phyloP scores from a whole-genome alignment of 2,113 vertebrate species.

The Triplophysa siluroides region DNA sequence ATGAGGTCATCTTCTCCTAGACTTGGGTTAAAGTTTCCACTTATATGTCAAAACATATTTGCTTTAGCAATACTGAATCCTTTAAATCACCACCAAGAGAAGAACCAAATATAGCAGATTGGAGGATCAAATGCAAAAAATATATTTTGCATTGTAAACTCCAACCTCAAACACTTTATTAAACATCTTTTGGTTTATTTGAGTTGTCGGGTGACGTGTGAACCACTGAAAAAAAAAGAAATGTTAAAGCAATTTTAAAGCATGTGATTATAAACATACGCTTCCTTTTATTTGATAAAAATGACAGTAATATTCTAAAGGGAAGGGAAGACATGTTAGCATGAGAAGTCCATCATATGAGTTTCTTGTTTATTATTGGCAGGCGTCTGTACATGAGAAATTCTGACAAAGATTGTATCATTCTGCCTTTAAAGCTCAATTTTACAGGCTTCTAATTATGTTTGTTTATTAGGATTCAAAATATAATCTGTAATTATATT shows the following conservation, averaged over 20 bases:
- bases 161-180: background rate
- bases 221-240: background rate
- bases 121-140: constrained; percentile 8
- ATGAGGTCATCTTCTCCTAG: constrained; percentile 15
- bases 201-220: background rate
- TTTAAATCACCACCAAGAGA: constrained; percentile 22
- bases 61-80: constrained; percentile 51
- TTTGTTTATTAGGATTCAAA: constrained; percentile 36
- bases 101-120: constrained; percentile 21
- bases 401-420: constrained; percentile 15
- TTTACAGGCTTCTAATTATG: constrained; percentile 2
- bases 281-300: background rate
- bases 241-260: background rate
- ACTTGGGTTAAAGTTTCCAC: background rate
- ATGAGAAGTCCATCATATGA: background rate
- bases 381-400: background rate
- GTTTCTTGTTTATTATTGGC: background rate
- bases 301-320: constrained; percentile 6
- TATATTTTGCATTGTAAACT: background rate
- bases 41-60: background rate
- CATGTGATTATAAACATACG: constrained; percentile 30
- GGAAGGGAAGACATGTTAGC: constrained; percentile 14
- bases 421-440: constrained; percentile 13
- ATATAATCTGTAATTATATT: constrained; percentile 24
- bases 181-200: background rate